phyloP scores from a whole-genome alignment of 2,888 invertebrate species.

The Gasteruption jaculator region DNA sequence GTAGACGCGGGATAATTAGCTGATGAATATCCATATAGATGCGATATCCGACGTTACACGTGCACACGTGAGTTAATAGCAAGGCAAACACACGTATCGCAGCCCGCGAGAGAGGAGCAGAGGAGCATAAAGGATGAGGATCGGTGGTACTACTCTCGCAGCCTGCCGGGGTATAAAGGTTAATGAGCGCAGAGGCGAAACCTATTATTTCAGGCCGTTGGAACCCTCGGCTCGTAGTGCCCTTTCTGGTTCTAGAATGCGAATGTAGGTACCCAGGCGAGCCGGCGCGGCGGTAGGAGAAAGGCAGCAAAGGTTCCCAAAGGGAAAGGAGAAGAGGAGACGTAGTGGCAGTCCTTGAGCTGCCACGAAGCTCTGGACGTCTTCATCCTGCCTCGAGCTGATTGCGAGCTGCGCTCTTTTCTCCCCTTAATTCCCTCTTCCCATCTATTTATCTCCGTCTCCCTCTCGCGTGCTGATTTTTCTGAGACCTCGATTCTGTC shows the following conservation, averaged over 20 bases:
- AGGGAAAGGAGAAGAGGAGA: constrained; percentile 29
- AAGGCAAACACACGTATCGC: constrained; percentile 32
- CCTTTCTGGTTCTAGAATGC: no score
- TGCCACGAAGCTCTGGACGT: constrained; percentile 49
- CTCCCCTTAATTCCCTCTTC: constrained; percentile 16
- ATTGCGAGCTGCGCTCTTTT: constrained; percentile 29
- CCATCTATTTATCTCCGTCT: no score
- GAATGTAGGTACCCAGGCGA: no score
- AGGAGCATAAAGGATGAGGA: constrained; percentile 43
- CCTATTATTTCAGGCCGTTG: constrained; percentile 50
- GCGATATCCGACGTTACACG: constrained; percentile 24
- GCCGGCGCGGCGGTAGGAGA: no score
- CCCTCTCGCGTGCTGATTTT: no score
- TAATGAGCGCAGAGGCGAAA: constrained; percentile 51
- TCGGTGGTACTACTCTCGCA: constrained; percentile 47
- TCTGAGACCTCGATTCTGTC: no score
- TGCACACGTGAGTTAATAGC: constrained; percentile 19
- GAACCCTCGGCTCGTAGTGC: no score
- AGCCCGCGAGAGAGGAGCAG: not conserved
- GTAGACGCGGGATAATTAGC: no score
- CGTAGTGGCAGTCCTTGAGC: constrained; percentile 51
- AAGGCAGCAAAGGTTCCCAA: constrained; percentile 26
- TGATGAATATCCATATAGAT: no score
- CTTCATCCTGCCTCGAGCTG: constrained; percentile 48
- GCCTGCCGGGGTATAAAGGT: constrained; percentile 49